Evolutionary conservation across 2,113 vertebrate genomes (phyloP), one percentile per base, ranked within the genome.

Genomic region (Tor tambroides): DNA sequence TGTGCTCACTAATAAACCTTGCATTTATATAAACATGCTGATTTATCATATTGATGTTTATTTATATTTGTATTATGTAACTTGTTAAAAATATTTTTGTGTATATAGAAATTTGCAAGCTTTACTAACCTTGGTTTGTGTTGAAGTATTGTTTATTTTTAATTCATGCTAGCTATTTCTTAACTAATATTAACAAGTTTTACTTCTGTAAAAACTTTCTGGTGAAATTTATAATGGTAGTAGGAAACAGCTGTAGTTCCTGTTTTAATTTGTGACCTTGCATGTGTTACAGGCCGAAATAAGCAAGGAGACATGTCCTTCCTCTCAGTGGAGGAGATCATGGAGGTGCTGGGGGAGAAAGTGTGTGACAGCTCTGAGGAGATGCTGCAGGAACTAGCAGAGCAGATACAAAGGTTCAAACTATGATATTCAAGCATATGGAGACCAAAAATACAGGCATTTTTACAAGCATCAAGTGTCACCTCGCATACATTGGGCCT

Each of bases 331-430:
- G 96, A 97, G 88, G 96, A 98, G 91, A 96, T 99, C 72, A 90
- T 93, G 84, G 94, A 94, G 10, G 92, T 97, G 90, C 93, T 99
- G 90, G 95, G 95, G 93, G 94, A 95, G 81, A 93, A 89, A 46
- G 54, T 97, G 88, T 94, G 91, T 21, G 98, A 99, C 93, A 97
- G 95, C 85, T 96, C 97, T 2, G 96, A 97, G 75, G 97, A 98
- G 80, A 95, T 98, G 91, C 92, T 99, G 85, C 91, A 93, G 71
- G 97, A 98, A 90, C 93, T 99, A 88, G 96, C 97, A 7, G 96
- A 96, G 88, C 94, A 96, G 77, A 92, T 99, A 91, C 86, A 92
- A 0, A 93, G 94, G 95, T 95, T 87, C 63, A 78, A 38, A 86
- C 14, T 9, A 9, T 63, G 5, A 43, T 17, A 15, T 35, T 23